These are phyloP conservation scores for Limulus polyphemus DNA, from an alignment of 2,888 invertebrate genomes.

Conservation along the genomic window DNA sequence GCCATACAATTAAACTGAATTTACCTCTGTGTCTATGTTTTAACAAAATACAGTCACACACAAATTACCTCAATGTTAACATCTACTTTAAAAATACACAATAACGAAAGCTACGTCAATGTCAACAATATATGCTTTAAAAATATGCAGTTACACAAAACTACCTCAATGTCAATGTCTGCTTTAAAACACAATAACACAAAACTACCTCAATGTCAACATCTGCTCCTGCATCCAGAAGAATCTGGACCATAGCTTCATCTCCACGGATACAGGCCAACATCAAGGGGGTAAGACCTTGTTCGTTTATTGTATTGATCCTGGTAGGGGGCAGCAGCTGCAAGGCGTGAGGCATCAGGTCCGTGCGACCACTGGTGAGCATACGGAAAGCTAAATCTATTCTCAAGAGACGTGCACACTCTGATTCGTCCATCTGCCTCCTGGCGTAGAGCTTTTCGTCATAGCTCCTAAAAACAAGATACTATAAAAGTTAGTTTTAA, in stretches of 20 bases:
- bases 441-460: constrained; percentile 44
- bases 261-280: constrained; percentile 66
- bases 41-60: too few species aligned
- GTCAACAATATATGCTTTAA: too few species aligned
- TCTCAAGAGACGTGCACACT: constrained; percentile 53
- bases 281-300: constrained; percentile 71
- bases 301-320: constrained; percentile 22
- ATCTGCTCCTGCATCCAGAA: constrained; percentile 65
- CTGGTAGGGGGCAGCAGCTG: constrained; percentile 53
- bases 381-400: constrained; percentile 65
- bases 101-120: too few species aligned
- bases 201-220: constrained; percentile 52
- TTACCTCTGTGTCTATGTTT: too few species aligned
- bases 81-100: too few species aligned
- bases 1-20: too few species aligned
- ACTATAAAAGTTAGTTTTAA: too few species aligned
- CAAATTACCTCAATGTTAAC: too few species aligned
- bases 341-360: constrained; percentile 63
- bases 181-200: constrained; percentile 37
- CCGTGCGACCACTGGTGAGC: constrained; percentile 62
- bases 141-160: too few species aligned
- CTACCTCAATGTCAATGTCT: constrained; percentile 57
- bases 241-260: constrained; percentile 56
- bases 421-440: constrained; percentile 39
- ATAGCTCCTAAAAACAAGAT: constrained; percentile 10